A percentile compares a stretch with the other conserved stretches of the same genome.
phyloP scores from a whole-genome alignment of 2,888 invertebrate species.

The Elysia crispata region DNA sequence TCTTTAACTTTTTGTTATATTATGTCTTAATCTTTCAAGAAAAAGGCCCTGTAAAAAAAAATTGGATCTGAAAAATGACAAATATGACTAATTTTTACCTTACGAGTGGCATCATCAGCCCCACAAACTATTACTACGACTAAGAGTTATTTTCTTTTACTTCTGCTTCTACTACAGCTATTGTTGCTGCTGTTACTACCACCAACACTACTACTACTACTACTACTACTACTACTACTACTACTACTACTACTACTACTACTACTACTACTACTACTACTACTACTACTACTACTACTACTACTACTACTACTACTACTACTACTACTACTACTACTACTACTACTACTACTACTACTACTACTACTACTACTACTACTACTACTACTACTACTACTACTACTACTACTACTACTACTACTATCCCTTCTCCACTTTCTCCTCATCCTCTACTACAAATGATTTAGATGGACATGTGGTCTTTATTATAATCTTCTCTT shows the following conservation, averaged over 20 bases:
- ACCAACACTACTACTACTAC: constrained; percentile 43
- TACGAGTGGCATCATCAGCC: too few relatives aligned
- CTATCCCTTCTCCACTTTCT: constrained; percentile 24
- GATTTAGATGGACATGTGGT: too few relatives aligned
- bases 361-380: constrained; percentile 41
- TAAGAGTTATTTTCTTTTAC: constrained; percentile 11
- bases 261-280: background rate
- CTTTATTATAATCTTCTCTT: too few relatives aligned
- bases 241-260: constrained; percentile 20
- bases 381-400: constrained; percentile 32
- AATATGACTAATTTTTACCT: too few relatives aligned
- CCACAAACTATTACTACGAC: background rate
- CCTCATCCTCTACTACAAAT: too few relatives aligned
- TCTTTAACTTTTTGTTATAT: too few relatives aligned
- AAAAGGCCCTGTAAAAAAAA: too few relatives aligned
- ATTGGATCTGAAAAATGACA: too few relatives aligned
- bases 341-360: constrained; percentile 40
- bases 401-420: constrained; percentile 33
- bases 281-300: background rate
- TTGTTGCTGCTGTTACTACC: constrained; percentile 42
- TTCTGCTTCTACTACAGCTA: constrained; percentile 40
- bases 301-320: constrained; percentile 18
- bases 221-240: constrained; percentile 36
- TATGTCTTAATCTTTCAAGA: too few relatives aligned
- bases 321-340: constrained; percentile 42